Evolutionary conservation across 2,888 invertebrate genomes (phyloP), one percentile per base, ranked within the genome.

Genomic region (Agapostemon virescens): DNA sequence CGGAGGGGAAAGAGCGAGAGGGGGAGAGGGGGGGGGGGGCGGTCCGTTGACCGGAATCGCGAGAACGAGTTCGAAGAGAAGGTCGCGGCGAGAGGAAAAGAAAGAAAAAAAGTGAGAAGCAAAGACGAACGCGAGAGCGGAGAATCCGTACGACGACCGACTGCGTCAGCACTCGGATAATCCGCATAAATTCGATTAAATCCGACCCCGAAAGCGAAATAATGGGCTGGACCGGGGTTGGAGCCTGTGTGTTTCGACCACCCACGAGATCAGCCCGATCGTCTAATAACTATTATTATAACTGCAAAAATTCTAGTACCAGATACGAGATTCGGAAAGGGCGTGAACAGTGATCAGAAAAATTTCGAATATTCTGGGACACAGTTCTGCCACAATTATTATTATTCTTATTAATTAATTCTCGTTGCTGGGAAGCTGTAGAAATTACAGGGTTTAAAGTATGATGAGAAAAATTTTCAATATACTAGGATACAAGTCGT

Each of bases 11-110:
- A 33, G 49, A 42, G 40, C 15, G 36, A 33, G 33, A 7, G 13
- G 42, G 15, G 15, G 4, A 7, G 33, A 5, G 2, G 33, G 5
- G 3, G 33, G 45, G n/a, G n/a, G 7, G 52, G 40, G 64, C 49
- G 42, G 40, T 36, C 55, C 38, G 66, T 58, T 40, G 66, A 69
- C 55, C 68, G 63, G 49, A 69, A 79, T 80, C 80, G 73, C 26
- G 67, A 69, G 79, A 71, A 79, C 79, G 79, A 68, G 79, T 79
- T 79, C 79, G 71, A 4, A 52, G 52, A 77, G 63, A 68, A 71
- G 78, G 79, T 69, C 55, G 52, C 63, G 7, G 45, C 26, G 30
- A 38, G 55, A 52, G 67, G 67, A 13, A 52, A 20, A 33, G n/a
- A 49, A 26, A 61, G 36, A n/a, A 49, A 49, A 49, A 49, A 49